Conservation (phyloP, 2,797 vertebrate genomes). For the Manis pentadactyla region DNA sequence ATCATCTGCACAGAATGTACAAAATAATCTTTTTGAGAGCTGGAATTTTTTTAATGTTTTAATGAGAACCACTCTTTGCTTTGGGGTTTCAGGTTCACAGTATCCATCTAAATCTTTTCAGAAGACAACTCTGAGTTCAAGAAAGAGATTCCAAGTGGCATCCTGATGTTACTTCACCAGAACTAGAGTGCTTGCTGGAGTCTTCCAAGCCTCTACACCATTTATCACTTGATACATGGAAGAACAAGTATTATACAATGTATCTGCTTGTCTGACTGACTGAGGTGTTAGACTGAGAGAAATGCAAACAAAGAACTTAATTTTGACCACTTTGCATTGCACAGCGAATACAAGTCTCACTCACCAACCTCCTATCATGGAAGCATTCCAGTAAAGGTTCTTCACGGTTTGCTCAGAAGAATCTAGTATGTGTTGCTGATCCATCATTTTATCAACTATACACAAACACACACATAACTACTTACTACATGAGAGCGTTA, state of each 20-base stretch:
- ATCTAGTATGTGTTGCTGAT: neutral
- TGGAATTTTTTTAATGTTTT: neutral
- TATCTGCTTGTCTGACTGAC: neutral
- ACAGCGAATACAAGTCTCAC: neutral
- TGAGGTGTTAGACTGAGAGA: neutral
- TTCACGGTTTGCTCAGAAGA: constrained; percentile 1
- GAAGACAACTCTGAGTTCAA: constrained; percentile 82
- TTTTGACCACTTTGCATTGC: constrained; percentile 33
- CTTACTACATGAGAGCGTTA: neutral
- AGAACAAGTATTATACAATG: constrained; percentile 29
- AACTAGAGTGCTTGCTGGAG: neutral
- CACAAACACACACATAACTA: neutral
- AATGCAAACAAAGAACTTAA: constrained; percentile 27
- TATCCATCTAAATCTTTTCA: constrained; percentile 84
- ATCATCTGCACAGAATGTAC: neutral
- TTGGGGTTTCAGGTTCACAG: constrained; percentile 86
- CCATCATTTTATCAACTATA: neutral
- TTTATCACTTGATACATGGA: constrained; percentile 14
- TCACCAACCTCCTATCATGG: neutral
- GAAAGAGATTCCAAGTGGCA: constrained; percentile 86
- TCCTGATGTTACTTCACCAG: constrained; percentile 73
- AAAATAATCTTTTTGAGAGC: neutral
- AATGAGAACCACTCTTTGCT: constrained; percentile 23
- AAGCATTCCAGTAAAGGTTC: neutral
- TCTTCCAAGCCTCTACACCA: neutral